Evolutionary conservation across 2,888 invertebrate genomes (phyloP), one percentile per base, ranked within the genome.

Genomic region (Parnassius mnemosyne): DNA sequence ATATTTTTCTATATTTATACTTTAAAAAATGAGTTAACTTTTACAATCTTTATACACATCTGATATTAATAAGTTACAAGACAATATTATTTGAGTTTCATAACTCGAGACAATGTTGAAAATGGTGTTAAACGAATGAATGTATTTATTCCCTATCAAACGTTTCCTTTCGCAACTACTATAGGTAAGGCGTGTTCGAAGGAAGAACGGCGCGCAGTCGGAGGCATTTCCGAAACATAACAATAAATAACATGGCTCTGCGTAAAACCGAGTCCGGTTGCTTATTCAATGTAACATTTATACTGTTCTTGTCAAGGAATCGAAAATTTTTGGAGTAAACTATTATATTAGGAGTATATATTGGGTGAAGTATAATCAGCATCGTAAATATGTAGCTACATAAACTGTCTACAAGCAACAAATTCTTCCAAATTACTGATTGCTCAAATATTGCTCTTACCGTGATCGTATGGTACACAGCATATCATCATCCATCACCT

Each of bases 201-300:
- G 55, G 46, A 42, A 43, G 43, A 50, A 59, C 58, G 10, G 60
- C n/a, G 60, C 34, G 13, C 55, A 51, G 50, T 59, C 57, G 68
- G 68, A 78, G 80, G 77, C 80, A 80, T 81, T 85, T 83, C 86
- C 85, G 80, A 81, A 81, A 82, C 79, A 72, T 61, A 67, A 75
- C 80, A 69, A 84, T 88, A 87, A 85, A 87, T 86, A 78, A 80
- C 76, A 64, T 69, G 65, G 72, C 69, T 65, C 66, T 67, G 47
- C 59, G 60, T 65, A 62, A 60, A 70, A 64, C 58, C 64, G 47
- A 57, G 67, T 69, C 68, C 70, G 67, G 67, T 65, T 65, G 55
- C 64, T 54, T 63, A 61, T 63, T 63, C 52, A 46, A 51, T 51
- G 53, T 60, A 47, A 57, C 42, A 46, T 56, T 53, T 34, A 50